phyloP scores from a whole-genome alignment of 2,113 vertebrate species.

The Corapipo altera region DNA sequence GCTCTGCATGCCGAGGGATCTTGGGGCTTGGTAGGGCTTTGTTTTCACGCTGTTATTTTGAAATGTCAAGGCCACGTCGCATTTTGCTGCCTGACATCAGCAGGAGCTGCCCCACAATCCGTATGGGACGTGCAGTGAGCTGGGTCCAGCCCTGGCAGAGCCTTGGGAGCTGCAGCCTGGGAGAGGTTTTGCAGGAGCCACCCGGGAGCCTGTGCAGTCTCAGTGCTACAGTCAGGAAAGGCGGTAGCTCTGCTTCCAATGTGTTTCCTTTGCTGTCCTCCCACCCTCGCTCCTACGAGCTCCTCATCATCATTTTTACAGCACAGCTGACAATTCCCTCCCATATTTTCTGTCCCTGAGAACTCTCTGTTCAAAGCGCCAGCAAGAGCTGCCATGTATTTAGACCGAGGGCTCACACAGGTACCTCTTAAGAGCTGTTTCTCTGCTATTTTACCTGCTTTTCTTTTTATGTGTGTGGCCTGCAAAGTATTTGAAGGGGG shows the following conservation, averaged over 20 bases:
- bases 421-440: neutral
- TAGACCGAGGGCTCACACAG: neutral
- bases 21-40: neutral
- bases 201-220: neutral
- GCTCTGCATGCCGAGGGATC: accelerated
- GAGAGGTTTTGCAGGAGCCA: neutral
- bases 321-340: constrained; percentile 62
- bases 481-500: neutral
- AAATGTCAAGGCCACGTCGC: neutral
- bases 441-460: neutral
- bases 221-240: constrained; percentile 4
- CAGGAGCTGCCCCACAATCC: neutral
- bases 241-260: constrained; percentile 34
- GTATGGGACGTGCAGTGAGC: neutral
- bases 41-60: neutral
- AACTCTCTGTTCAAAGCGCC: constrained; percentile 3
- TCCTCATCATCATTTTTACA: constrained; percentile 53
- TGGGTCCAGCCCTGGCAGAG: neutral
- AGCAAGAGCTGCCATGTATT: neutral
- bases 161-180: neutral
- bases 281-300: constrained; percentile 56
- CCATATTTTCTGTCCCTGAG: constrained; percentile 38
- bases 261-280: constrained; percentile 63
- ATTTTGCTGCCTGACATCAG: neutral
- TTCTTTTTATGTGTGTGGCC: neutral